Evolutionary conservation across 2,797 vertebrate species (phyloP).

Genomic region (Lates japonicus): DNA sequence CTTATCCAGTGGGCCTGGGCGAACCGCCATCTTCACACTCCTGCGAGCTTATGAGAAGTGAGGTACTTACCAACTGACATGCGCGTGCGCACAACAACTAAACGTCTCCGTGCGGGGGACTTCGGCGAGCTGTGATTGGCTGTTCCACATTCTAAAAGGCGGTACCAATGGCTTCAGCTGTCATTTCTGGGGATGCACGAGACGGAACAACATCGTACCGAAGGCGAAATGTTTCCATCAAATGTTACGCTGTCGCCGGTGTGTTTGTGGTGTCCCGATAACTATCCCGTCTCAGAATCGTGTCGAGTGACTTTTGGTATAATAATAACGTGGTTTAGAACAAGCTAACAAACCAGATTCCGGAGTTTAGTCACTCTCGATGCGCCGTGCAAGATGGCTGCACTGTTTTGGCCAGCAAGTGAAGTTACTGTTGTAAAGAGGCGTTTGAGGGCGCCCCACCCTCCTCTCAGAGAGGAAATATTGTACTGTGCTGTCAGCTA

Average conservation of each 20-base stretch:
- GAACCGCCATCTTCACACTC: conserved; percentile 98
- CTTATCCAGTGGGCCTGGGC: conserved; percentile 91
- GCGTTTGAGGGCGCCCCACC: conserved; percentile 76
- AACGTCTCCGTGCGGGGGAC: conserved; percentile 59
- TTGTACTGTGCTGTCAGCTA: conserved; percentile 16
- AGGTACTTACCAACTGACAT: conserved; percentile 71
- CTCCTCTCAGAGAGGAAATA: conserved; percentile 51
- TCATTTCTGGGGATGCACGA: conserved; percentile 75
- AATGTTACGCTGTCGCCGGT: neutral
- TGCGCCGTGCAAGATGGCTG: conserved; percentile 82
- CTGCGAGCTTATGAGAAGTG: conserved; percentile 82
- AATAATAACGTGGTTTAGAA: conserved; percentile 60
- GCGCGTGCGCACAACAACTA: conserved; percentile 73
- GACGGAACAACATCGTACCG: conserved; percentile 47
- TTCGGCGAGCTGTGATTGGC: conserved; percentile 85
- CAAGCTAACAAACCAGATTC: conserved; percentile 43
- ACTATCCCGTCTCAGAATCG: neutral
- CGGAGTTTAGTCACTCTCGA: conserved; percentile 17
- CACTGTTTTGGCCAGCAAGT: conserved; percentile 62
- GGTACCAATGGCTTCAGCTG: conserved; percentile 89
- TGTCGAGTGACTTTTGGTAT: neutral
- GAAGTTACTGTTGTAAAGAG: conserved; percentile 69
- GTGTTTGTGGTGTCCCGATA: neutral
- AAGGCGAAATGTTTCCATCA: conserved; percentile 35
- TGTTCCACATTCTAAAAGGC: conserved; percentile 78